A percentile compares a stretch with the other conserved stretches of the same genome.
These are phyloP conservation scores for Acridotheres tristis DNA, from an alignment of 2,797 vertebrate species.

Conservation along the genomic window DNA sequence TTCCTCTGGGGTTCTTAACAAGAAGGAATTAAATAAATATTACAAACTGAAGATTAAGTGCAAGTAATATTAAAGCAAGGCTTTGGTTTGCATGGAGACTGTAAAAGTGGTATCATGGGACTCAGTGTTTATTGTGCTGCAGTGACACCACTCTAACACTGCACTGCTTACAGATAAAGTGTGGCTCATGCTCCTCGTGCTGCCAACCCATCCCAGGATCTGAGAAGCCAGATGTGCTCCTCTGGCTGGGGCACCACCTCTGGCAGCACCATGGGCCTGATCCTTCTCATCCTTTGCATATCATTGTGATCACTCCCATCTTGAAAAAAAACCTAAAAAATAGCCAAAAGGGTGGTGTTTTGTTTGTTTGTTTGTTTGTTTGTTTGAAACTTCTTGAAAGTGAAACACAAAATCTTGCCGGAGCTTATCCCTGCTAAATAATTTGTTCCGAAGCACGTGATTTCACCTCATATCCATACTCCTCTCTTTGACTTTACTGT, in stretches of 20 bases:
- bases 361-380: accelerated
- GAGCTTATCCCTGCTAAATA: background rate
- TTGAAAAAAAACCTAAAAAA: accelerated
- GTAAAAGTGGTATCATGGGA: background rate
- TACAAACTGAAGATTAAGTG: background rate
- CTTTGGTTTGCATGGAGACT: background rate
- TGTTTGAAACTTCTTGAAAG: background rate
- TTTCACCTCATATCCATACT: background rate
- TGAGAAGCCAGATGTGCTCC: background rate
- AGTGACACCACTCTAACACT: background rate
- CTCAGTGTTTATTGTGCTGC: background rate
- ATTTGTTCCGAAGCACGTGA: background rate
- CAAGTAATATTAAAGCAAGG: background rate
- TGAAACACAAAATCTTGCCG: background rate
- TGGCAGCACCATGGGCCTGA: background rate
- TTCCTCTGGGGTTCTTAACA: slow-evolving; percentile 30
- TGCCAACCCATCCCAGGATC: background rate
- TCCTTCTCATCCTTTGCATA: background rate
- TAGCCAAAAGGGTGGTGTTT: background rate
- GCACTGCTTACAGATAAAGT: background rate
- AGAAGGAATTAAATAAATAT: slow-evolving; percentile 36
- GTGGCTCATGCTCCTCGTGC: background rate
- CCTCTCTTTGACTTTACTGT: background rate
- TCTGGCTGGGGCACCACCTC: background rate
- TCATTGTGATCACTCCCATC: background rate